A percentile compares a stretch with the other conserved stretches of the same genome.
phyloP scores from a whole-genome alignment of 2,113 vertebrate genomes.

The Onychostoma macrolepis region DNA sequence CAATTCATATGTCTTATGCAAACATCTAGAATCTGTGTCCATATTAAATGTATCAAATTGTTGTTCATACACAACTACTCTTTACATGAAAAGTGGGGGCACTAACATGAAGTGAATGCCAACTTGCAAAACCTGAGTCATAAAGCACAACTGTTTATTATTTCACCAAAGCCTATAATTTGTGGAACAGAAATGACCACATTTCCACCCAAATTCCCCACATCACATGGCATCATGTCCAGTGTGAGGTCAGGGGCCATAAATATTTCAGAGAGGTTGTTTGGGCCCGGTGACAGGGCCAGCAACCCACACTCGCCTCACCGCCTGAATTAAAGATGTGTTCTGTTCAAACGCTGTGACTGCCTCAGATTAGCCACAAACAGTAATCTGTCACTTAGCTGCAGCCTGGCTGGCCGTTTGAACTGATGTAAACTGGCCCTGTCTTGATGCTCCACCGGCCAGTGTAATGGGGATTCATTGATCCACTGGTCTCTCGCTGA shows the following conservation, averaged over 20 bases:
- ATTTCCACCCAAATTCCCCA: slow-evolving; percentile 7
- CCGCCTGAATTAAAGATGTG: slow-evolving; percentile 77
- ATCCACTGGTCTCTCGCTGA: slow-evolving; percentile 79
- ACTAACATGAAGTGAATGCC: slow-evolving; percentile 8
- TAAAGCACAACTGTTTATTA: slow-evolving; percentile 20
- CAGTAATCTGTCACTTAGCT: slow-evolving; percentile 79
- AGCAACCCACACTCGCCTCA: slow-evolving; percentile 66
- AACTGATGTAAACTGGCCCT: slow-evolving; percentile 73
- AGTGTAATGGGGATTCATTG: slow-evolving; percentile 81
- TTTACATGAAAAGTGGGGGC: neutral
- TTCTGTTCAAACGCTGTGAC: slow-evolving; percentile 70
- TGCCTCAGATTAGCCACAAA: slow-evolving; percentile 77
- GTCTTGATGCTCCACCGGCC: slow-evolving; percentile 66
- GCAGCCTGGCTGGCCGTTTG: slow-evolving; percentile 68
- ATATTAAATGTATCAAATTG: neutral
- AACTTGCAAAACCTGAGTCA: slow-evolving; percentile 2
- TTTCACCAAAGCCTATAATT: slow-evolving; percentile 20
- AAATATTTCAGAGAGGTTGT: slow-evolving; percentile 71
- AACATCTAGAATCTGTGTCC: neutral
- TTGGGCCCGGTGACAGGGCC: slow-evolving; percentile 71
- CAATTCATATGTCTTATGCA: no score
- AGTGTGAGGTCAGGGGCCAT: slow-evolving; percentile 54
- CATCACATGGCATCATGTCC: slow-evolving; percentile 26
- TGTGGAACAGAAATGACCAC: neutral
- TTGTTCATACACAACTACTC: neutral